Evolutionary conservation across 1,140 invertebrate species (phyloP), one percentile per base, ranked within the genome.

Genomic region (Doryteuthis pealeii): DNA sequence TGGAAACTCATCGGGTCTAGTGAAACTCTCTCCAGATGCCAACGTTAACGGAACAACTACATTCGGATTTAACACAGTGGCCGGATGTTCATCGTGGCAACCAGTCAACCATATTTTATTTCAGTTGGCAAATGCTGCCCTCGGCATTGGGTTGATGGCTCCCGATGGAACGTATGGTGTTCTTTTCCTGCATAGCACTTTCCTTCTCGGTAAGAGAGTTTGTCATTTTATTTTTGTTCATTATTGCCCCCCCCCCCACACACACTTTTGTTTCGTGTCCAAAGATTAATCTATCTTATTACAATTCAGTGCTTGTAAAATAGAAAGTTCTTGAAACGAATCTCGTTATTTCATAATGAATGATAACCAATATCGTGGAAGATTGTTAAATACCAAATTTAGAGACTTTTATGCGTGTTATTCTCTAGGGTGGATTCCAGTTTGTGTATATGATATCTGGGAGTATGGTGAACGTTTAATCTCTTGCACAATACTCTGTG

Each of bases 181-280:
- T 75, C 88, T 95, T 0, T 93, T 94, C 86, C 93, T 94, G 91
- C 94, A 95, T 82, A 91, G 90, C 1, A 91, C 93, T 75, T 89
- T 94, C 75, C 93, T 94, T 72, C 87, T 94, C 70, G 93, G 93
- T 94, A 90, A 89, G 88, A 30, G 30, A 32, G 4, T 3, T 2
- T 68, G 6, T 30, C 15, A 3, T 30, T 62, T 62, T 62, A 26
- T 62, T 62, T 5, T 54, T 54, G 65, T 72, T 74, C 49, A 31
- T 86, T 85, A 49, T 86, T 95, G 94, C 92, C 45, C n/a, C n/a
- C n/a, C n/a, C n/a, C n/a, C n/a, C n/a, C n/a, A n/a, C n/a, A n/a
- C n/a, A n/a, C n/a, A n/a, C 94, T 94, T 81, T 90, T 95, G 87
- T 85, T 96, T 77, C 91, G n/a, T n/a, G n/a, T n/a, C n/a, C n/a